Base-by-base conservation (phyloP, 2,113 vertebrate species). In the Burhinus oedicnemus region DNA sequence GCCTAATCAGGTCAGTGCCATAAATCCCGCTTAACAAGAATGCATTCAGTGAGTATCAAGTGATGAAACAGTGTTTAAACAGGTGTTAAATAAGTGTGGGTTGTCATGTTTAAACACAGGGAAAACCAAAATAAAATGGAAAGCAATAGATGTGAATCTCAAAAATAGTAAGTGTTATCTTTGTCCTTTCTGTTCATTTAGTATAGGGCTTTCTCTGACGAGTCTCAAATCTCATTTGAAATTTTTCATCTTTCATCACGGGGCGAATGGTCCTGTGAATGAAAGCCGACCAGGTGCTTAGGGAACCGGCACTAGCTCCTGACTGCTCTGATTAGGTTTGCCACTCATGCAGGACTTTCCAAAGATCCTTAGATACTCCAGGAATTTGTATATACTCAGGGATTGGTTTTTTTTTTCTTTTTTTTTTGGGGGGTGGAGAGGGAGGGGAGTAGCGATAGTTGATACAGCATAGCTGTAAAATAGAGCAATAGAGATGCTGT, bases 1-100 rank as follows among this genome's bases (percentile, higher is more conserved):
- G 55, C 83, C 92, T 93, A 93, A 96, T 92, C 92, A 71, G 92
- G 93, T 94, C 94, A 97, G 79, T 66, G 42, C 92, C 83, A 93
- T 92, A 95, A 97, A 95, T 95, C 91, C 81, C 0, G 4, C 66
- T 72, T 72, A 88, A 87, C 32, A 57, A 60, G 83, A 64, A 47
- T 30, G 29, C 5, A 1, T 69, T 74, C 60, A 34, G 47, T 21
- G 29, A 70, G 51, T 86, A 89, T 71, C 64, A n/a, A 75, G 64
- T 81, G 95, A 84, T 94, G 89, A 89, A 94, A 75, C 38, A 30
- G 71, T 68, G 42, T 83, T 93, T 89, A 78, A 96, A 65, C 29
- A 83, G 40, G 69, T 91, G 83, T 76, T 92, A 91, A 95, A 1
- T 74, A 76, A 62, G 72, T 42, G 54, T 75, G 47, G 80, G 89